Evolutionary conservation across 1,140 invertebrate species (phyloP), one percentile per base, ranked within the genome.

Genomic region (Ooceraea biroi): DNA sequence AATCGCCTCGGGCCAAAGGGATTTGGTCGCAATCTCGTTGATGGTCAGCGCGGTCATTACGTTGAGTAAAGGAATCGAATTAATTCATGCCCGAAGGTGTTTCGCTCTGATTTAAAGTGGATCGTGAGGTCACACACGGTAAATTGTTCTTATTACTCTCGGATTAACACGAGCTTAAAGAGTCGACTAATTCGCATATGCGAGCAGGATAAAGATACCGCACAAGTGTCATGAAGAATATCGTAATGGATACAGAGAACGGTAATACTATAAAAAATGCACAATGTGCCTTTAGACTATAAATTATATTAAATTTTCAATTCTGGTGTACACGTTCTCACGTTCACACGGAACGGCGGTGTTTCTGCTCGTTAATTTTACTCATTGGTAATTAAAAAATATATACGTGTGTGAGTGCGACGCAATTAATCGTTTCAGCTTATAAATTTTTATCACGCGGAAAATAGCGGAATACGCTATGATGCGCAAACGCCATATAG

Each of bases 371-470:
- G 19, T 57, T 69, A 46, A 78, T 22, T 68, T 44, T 25, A 19
- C 12, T 68, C 12, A 68, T 44, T 10, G 14, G 0, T 68, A 69
- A 19, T 55, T 30, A 69, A 19, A 25, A 69, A 17, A 30, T 17
- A 22, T 52, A 65, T 68, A 17, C 30, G 36, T n/a, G 36, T 7
- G 36, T 8, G 25, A 27, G n/a, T 5, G 36, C 7, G 25, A 36
- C 3, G 50, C 46, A 27, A 80, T 44, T 69, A 44, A 69, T 69
- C 65, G n/a, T 69, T 57, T 41, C 7, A 44, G 19, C 52, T 80
- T 69, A 69, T 80, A 80, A 57, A 80, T 80, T 80, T 80, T 80
- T 80, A 69, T 80, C 76, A 46, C 36, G 50, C 25, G 27, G 50
- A 69, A 69, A 57, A 80, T 65, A 66, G 55, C 22, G 19, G 19